Conservation (phyloP, 2,888 invertebrate genomes). For the Agonopterix subpropinquella region DNA sequence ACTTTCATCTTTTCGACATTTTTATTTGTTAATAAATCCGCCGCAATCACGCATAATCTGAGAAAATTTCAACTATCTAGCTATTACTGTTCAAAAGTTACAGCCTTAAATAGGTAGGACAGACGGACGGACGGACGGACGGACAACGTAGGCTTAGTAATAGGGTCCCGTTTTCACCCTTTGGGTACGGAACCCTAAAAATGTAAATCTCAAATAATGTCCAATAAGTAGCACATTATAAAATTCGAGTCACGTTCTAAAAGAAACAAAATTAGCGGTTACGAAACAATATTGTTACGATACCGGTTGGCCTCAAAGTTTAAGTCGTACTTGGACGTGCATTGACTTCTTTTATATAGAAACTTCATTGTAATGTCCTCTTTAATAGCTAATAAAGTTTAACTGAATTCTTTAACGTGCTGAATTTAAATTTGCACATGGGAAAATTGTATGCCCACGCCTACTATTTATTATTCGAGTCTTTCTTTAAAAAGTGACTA, state of each 20-base stretch:
- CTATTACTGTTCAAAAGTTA: no score
- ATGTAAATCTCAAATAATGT: background rate
- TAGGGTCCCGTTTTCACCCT: no score
- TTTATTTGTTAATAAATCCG: no score
- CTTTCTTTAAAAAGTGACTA: no score
- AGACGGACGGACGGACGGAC: no score
- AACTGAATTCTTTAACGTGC: background rate
- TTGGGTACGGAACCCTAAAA: no score
- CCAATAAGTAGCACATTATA: constrained; percentile 14
- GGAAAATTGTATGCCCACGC: background rate
- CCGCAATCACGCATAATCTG: no score
- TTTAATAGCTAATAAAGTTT: background rate
- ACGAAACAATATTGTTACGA: constrained; percentile 35
- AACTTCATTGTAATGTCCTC: background rate
- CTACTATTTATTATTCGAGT: no score
- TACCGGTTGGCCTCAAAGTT: constrained; percentile 40
- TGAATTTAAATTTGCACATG: constrained; percentile 1
- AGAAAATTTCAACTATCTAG: no score
- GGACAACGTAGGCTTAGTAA: no score
- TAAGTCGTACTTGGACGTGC: constrained; percentile 12
- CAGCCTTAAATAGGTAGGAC: no score
- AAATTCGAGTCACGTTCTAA: constrained; percentile 34
- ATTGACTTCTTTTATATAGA: constrained; percentile 7
- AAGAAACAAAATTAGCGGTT: constrained; percentile 40
- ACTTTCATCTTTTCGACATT: no score